Conservation (phyloP, 2,113 vertebrate species). For the Serinus canaria region DNA sequence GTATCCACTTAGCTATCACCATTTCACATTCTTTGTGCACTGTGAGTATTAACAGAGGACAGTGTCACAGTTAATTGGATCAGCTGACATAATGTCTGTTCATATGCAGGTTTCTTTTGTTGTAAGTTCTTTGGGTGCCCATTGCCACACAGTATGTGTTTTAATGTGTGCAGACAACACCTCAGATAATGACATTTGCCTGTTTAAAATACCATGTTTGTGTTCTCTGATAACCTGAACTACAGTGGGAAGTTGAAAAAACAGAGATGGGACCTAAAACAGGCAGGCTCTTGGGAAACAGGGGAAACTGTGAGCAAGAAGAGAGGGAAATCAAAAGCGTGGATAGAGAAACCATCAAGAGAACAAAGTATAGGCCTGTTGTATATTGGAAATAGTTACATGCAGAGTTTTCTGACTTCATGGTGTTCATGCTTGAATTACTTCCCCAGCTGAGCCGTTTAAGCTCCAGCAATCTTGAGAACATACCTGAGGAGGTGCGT, state of each 20-base stretch:
- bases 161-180: not conserved
- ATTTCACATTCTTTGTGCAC: not conserved
- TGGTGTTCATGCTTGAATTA: constrained; percentile 15
- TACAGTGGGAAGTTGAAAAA: not conserved
- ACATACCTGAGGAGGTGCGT: constrained; percentile 89
- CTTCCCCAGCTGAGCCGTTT: constrained; percentile 87
- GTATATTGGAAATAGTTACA: not conserved
- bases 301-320: not conserved
- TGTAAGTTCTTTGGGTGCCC: not conserved
- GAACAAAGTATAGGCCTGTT: not conserved
- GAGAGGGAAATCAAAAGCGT: not conserved
- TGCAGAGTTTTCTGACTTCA: constrained; percentile 11
- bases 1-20: not conserved
- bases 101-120: not conserved
- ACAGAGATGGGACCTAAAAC: not conserved
- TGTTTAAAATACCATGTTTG: not conserved
- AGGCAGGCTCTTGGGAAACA: not conserved
- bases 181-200: not conserved
- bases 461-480: constrained; percentile 81
- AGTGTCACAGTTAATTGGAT: not conserved
- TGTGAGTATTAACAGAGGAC: not conserved
- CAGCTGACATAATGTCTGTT: not conserved
- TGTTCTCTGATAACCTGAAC: not conserved
- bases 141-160: not conserved
- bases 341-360: not conserved